Conservation (phyloP, 2,797 vertebrate species). For the Ptychadena robeensis region DNA sequence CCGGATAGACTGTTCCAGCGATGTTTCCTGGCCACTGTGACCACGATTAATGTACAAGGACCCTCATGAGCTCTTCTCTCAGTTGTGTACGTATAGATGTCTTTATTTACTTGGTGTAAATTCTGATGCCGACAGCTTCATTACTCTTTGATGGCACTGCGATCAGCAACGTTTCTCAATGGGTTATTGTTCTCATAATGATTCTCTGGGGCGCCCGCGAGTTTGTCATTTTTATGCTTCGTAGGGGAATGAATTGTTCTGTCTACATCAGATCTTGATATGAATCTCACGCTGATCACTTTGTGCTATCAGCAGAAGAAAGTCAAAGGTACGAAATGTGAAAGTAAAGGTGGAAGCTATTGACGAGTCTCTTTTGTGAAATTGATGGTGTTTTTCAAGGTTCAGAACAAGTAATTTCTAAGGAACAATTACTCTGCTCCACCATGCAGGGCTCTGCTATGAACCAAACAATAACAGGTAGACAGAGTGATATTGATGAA, state of each 20-base stretch:
- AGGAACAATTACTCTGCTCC: not conserved
- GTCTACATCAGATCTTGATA: not conserved
- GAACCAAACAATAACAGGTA: not conserved
- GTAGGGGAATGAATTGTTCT: not conserved
- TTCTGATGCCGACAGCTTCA: not conserved
- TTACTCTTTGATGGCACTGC: not conserved
- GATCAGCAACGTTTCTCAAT: not conserved
- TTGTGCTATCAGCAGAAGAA: not conserved
- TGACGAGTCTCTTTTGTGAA: not conserved
- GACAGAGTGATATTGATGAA: not conserved
- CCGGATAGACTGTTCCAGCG: conserved; percentile 75
- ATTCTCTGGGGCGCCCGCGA: not conserved
- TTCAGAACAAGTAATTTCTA: not conserved
- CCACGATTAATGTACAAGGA: conserved; percentile 70
- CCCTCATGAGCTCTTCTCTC: conserved; percentile 65
- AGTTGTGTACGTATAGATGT: not conserved
- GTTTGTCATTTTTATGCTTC: not conserved
- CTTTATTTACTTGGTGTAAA: not conserved
- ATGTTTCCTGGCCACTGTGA: conserved; percentile 77
- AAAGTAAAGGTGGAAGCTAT: not conserved
- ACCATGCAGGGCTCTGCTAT: not conserved
- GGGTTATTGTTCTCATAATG: not conserved
- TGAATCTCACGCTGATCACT: not conserved
- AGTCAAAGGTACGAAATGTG: not conserved
- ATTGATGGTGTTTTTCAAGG: not conserved